Percentiles rank a stretch among this genome's conserved stretches.
phyloP scores from a whole-genome alignment of 2,888 invertebrate genomes.

The Leptinotarsa rubiginosa region DNA sequence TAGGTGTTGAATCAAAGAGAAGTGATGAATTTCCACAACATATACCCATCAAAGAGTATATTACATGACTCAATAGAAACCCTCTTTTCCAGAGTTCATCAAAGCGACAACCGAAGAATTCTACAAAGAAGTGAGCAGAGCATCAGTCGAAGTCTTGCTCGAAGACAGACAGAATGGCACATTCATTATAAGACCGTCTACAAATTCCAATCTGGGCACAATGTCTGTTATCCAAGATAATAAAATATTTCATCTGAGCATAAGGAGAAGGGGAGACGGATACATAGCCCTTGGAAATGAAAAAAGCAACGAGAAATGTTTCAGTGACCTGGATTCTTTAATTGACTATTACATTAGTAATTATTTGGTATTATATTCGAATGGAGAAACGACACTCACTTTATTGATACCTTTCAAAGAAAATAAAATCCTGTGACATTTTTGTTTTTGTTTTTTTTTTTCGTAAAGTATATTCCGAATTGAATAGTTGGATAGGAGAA shows the following conservation, averaged over 20 bases:
- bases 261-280: conserved; percentile 69
- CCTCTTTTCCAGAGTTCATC: conserved; percentile 46
- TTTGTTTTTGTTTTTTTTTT: not conserved
- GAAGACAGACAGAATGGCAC: conserved; percentile 72
- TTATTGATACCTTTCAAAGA: conserved; percentile 66
- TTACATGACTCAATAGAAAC: not conserved
- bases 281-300: conserved; percentile 70
- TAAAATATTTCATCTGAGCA: conserved; percentile 71
- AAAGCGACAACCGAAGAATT: conserved; percentile 65
- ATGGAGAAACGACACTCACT: conserved; percentile 68
- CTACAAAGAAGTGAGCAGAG: conserved; percentile 70
- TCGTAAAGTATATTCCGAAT: not conserved
- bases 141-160: conserved; percentile 69
- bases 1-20: not conserved
- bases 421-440: conserved; percentile 24
- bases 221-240: conserved; percentile 69
- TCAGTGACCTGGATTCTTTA: conserved; percentile 68
- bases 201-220: conserved; percentile 67
- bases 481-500: too few species aligned
- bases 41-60: conserved; percentile 5
- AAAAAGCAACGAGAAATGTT: conserved; percentile 69
- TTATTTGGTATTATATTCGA: conserved; percentile 69
- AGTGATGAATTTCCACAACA: not conserved
- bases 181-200: conserved; percentile 71
- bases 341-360: conserved; percentile 71